These are phyloP conservation scores for Agelaius tricolor DNA, from an alignment of 2,113 vertebrate genomes.

Conservation along the genomic window DNA sequence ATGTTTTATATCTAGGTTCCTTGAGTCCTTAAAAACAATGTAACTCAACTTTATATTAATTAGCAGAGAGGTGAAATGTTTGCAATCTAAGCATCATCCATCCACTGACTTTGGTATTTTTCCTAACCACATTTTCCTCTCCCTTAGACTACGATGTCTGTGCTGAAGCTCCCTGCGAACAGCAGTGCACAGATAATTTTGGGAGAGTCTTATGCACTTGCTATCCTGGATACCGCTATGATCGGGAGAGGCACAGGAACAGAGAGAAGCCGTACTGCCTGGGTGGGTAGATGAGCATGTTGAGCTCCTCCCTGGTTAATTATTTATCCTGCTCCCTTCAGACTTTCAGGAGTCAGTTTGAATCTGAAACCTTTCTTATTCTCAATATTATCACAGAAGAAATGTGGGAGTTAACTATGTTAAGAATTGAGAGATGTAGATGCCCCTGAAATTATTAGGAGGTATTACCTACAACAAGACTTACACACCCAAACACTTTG, in stretches of 20 bases:
- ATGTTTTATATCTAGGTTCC: neutral
- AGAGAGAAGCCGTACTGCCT: conserved; percentile 92
- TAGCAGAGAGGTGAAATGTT: neutral
- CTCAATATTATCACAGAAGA: neutral
- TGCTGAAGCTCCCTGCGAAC: conserved; percentile 91
- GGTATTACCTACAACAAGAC: neutral
- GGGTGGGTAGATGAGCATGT: conserved; percentile 69
- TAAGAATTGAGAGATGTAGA: neutral
- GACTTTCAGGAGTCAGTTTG: neutral
- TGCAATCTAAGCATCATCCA: neutral
- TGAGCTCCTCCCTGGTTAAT: neutral
- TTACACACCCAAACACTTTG: neutral
- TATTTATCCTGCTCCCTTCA: neutral
- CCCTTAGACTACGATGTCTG: conserved; percentile 94
- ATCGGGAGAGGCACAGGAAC: conserved; percentile 90
- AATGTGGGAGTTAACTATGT: neutral
- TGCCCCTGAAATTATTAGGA: neutral
- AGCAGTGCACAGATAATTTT: conserved; percentile 97
- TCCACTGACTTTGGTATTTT: neutral
- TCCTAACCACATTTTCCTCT: neutral
- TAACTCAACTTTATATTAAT: neutral
- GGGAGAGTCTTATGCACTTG: conserved; percentile 94
- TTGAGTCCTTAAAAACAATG: neutral
- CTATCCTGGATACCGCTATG: conserved; percentile 92
- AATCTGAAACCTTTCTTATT: neutral